Base-by-base conservation (phyloP, 1,140 invertebrate species). In the Tetramorium simillimum region DNA sequence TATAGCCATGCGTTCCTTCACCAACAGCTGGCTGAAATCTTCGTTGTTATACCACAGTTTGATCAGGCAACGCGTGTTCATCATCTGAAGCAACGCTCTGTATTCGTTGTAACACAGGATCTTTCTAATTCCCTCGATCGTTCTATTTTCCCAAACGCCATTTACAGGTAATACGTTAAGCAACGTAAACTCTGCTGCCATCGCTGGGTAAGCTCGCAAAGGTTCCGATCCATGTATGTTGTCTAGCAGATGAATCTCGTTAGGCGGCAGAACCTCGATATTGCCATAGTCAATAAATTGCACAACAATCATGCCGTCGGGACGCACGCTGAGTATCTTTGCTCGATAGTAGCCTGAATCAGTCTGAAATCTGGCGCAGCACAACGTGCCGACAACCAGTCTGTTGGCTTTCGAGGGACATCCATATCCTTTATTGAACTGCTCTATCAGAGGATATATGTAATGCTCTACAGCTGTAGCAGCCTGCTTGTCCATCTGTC, bases 231-330 rank as follows among this genome's bases (percentile, higher is more conserved):
- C 94, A 58, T 95, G 94, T 88, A 96, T 95, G 21, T 91, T 94
- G 69, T 96, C 95, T 63, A 97, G 90, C 33, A 96, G 93, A 87
- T 96, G 92, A 12, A 97, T 95, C 86, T 96, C 96, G 40, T 94
- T 93, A 46, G 95, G 86, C 3, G 95, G 93, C 46, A 97, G 93
- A n/a, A 95, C 91, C 86, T 96, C 96, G 70, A 94, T 94, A 85
- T 97, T 97, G 78, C 97, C 97, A 92, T 97, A 97, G 93, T 98
- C 97, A 6, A 97, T 95, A 77, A 97, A 97, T 56, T 96, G 96
- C 4, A 97, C 96, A 85, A 96, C 93, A 21, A 97, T 95, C 63
- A 95, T 92, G 21, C 95, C 95, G 70, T 95, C 95, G 3, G 93
- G 85, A 18, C 95, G 76, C 85, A 95, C 93, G 10, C 93, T 92